Base-by-base conservation (phyloP, 1,140 invertebrate genomes). In the Neotoxoptera formosana region DNA sequence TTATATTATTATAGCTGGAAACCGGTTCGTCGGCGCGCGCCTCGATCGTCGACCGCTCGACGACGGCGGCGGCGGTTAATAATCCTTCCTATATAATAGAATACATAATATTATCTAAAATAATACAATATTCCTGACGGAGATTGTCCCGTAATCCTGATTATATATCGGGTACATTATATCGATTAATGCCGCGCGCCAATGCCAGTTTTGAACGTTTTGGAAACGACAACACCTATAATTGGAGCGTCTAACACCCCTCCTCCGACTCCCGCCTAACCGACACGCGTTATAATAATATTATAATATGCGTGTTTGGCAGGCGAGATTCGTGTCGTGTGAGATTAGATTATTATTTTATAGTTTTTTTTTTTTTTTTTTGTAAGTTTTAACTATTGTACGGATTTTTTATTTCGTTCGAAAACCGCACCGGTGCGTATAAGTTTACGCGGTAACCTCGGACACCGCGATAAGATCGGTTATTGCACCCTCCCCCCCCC, bases 11-110 rank as follows among this genome's bases (percentile, higher is more conserved):
- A 17, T 36, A 89, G 87, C 21, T 36, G 21, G 30, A 89, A 89
- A 89, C 87, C 87, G 87, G 87, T 89, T 89, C 87, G 48, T 53
- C n/a, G 87, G 23, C 41, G 48, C 30, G 36, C 86, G 20, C 84
- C 41, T 23, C 47, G n/a, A n/a, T n/a, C 20, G 86, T 84, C 36
- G 36, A 4, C 41, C 9, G 8, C 45, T 45, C 25, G 23, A 41
- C 23, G 30, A 76, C n/a, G 83, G 83, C 41, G 83, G 83, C 41
- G 34, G 6, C 83, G 25, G 45, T 86, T 25, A 7, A 45, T 83
- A 21, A 81, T 84, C 41, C 83, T 84, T 84, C 23, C 23, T 30
- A 8, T 25, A n/a, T n/a, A n/a, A n/a, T n/a, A n/a, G n/a, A 41
- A 41, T 41, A 41, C 81, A 6, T n/a, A n/a, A n/a, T n/a, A n/a